These are phyloP conservation scores for Taxidea taxus DNA, from an alignment of 2,113 vertebrate species.

Conservation along the genomic window DNA sequence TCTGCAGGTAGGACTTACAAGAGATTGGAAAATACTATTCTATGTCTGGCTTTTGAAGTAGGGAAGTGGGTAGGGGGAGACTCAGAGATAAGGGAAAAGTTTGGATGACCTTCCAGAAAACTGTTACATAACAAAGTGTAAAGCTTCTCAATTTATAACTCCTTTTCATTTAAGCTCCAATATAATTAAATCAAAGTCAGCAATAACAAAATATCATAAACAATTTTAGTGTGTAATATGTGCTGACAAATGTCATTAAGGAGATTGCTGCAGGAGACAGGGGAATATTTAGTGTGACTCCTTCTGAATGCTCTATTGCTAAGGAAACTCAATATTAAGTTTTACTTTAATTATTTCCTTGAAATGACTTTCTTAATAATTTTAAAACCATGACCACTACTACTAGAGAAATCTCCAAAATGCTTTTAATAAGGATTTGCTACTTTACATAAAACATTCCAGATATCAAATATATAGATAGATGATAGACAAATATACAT, in stretches of 20 bases:
- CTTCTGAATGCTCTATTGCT: slow-evolving; percentile 31
- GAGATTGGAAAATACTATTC: background rate
- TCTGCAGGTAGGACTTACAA: background rate
- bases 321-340: slow-evolving; percentile 34
- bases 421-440: background rate
- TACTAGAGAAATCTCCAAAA: background rate
- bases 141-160: background rate
- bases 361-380: background rate
- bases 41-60: background rate
- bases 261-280: slow-evolving; percentile 31
- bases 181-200: background rate
- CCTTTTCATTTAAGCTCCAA: background rate
- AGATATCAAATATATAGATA: background rate
- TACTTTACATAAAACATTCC: background rate
- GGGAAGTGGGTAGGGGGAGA: accelerated
- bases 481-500: too few relatives aligned
- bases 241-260: slow-evolving; percentile 55
- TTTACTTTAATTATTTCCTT: slow-evolving; percentile 33
- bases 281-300: slow-evolving; percentile 42
- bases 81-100: background rate
- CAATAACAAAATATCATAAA: slow-evolving; percentile 19
- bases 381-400: background rate
- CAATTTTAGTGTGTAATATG: background rate
- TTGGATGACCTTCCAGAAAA: background rate
- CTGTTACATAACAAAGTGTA: background rate